Evolutionary conservation across 2,113 vertebrate species (phyloP).

Genomic region (Protobothrops flavoviridis): DNA sequence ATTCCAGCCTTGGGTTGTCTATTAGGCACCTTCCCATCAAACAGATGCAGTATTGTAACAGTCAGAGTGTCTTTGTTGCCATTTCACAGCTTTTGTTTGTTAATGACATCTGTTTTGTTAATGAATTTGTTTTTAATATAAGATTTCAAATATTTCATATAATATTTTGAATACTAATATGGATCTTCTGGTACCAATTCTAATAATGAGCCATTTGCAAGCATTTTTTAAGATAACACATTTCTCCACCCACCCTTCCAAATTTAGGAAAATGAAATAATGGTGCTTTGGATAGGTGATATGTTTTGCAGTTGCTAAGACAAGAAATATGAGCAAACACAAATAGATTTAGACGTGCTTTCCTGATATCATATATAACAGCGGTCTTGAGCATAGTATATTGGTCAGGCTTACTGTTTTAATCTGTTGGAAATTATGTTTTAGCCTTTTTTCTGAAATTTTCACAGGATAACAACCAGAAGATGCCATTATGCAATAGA

Average conservation of each 20-base stretch:
- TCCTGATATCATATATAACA: not conserved
- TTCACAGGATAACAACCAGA: constrained; percentile 78
- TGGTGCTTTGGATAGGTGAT: not conserved
- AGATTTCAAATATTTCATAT: not conserved
- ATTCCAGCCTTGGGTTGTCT: not conserved
- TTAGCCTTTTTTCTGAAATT: constrained; percentile 15
- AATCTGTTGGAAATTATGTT: not conserved
- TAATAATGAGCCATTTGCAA: not conserved
- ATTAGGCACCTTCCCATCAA: not conserved
- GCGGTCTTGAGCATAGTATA: not conserved
- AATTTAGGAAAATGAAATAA: not conserved
- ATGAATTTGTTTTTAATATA: not conserved
- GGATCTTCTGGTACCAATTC: not conserved
- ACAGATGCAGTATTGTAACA: not conserved
- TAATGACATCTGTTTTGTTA: not conserved
- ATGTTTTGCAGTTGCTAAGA: not conserved
- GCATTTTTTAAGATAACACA: not conserved
- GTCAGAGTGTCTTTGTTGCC: not conserved
- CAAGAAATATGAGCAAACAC: not conserved
- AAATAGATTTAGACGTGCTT: not conserved
- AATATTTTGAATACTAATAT: not conserved
- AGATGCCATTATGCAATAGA: constrained; percentile 88
- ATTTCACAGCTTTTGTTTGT: not conserved
- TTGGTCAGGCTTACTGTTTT: not conserved
- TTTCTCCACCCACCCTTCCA: not conserved